Evolutionary conservation across 1,140 invertebrate genomes (phyloP), one percentile per base, ranked within the genome.

Genomic region (Pararge aegeria): DNA sequence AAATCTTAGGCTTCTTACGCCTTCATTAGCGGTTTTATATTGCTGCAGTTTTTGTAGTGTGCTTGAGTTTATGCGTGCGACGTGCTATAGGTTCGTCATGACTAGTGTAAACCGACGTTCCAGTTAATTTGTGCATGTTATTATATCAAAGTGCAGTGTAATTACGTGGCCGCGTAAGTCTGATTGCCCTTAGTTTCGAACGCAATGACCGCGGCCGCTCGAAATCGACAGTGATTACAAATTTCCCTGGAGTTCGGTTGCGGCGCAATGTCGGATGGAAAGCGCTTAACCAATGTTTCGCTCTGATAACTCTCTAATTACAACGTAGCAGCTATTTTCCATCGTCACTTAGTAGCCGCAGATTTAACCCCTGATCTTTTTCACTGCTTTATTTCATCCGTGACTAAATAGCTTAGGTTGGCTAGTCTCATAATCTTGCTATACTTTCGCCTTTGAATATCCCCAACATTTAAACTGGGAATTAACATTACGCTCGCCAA

Each of bases 191-290:
- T 61, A 75, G 74, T 73, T 78, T 73, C 71, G 65, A 75, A 74
- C 69, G 76, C 75, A 79, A 73, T 67, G 59, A 72, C 73, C 70
- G 76, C 75, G 73, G 75, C 70, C 68, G 68, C 78, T 87, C 75
- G 82, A 89, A 89, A 89, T 85, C 83, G 82, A 88, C 80, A 89
- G 84, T 89, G 87, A 87, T 89, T 87, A 83, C 82, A 80, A 89
- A 87, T 87, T 89, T 86, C 85, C 87, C 84, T 85, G 76, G 75
- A 78, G 79, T 76, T 78, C 68, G 75, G 68, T 81, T 83, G 78
- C 78, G 74, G 77, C 81, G 83, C 84, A 85, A 86, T 75, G 80
- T 82, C 79, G 80, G 83, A 87, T 89, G 84, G 84, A 87, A 87
- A 89, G 87, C 81, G 82, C 83, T 87, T 87, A 87, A 81, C 84